Evolutionary conservation across 2,113 vertebrate genomes (phyloP).

Genomic region (Archocentrus centrarchus): DNA sequence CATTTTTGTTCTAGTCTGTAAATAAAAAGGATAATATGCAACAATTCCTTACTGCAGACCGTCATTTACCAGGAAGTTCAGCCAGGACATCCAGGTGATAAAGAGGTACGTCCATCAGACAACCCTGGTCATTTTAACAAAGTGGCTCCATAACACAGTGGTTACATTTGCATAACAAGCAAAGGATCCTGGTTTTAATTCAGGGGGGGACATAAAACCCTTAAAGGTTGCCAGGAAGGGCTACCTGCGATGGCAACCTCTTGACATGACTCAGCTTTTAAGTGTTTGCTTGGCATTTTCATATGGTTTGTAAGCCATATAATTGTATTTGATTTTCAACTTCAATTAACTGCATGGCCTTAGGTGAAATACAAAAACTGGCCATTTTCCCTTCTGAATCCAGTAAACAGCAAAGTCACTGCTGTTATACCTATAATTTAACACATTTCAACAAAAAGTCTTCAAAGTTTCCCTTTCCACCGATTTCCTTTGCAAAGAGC

Average conservation of each 20-base stretch:
- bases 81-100: not conserved
- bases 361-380: not conserved
- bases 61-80: not conserved
- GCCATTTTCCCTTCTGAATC: not conserved
- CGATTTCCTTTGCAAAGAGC: not conserved
- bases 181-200: not conserved
- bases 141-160: too few relatives aligned
- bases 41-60: not conserved
- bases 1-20: not conserved
- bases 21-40: not conserved
- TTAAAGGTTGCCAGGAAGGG: not conserved
- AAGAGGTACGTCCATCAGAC: not conserved
- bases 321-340: not conserved
- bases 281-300: not conserved
- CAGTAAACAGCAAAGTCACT: slow-evolving; percentile 3
- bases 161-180: not conserved
- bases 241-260: too few relatives aligned
- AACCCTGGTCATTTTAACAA: not conserved
- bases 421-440: not conserved
- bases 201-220: not conserved
- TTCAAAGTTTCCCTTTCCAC: slow-evolving; percentile 1
- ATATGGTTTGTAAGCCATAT: not conserved
- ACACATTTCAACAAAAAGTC: not conserved
- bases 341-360: not conserved
- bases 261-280: not conserved